Evolutionary conservation across 2,888 invertebrate species (phyloP).

Genomic region (Andrena camellia): DNA sequence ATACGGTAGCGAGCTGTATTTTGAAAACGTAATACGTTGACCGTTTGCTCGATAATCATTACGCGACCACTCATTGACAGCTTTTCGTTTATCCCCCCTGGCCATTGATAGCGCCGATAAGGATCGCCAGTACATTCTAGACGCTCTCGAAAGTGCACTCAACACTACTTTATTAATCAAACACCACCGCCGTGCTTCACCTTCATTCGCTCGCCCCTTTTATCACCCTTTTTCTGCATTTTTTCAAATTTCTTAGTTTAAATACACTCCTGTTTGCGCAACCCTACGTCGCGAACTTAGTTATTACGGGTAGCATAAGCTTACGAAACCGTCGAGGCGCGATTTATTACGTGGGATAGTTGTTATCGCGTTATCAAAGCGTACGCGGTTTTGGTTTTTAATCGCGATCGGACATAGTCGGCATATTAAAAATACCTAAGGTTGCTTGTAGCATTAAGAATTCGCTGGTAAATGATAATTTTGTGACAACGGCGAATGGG

Average conservation of each 20-base stretch:
- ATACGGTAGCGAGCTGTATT: slow-evolving; percentile 31
- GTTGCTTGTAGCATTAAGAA: not conserved
- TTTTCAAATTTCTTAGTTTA: too few relatives aligned
- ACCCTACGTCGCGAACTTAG: too few relatives aligned
- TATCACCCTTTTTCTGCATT: not conserved
- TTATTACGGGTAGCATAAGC: not conserved
- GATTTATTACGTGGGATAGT: not conserved
- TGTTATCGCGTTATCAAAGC: slow-evolving; percentile 4
- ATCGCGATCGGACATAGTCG: not conserved
- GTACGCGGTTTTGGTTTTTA: not conserved
- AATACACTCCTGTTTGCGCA: too few relatives aligned
- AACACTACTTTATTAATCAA: slow-evolving; percentile 69
- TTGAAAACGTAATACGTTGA: slow-evolving; percentile 44
- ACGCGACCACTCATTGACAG: slow-evolving; percentile 56
- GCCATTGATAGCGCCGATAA: slow-evolving; percentile 75
- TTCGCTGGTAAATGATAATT: not conserved
- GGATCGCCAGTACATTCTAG: slow-evolving; percentile 50
- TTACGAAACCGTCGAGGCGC: not conserved
- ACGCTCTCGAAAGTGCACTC: slow-evolving; percentile 64
- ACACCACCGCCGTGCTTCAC: slow-evolving; percentile 33
- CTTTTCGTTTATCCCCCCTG: slow-evolving; percentile 56
- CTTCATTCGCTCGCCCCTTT: not conserved
- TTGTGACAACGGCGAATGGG: not conserved
- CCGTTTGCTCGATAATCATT: slow-evolving; percentile 57
- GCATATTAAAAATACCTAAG: not conserved